These are phyloP conservation scores for Apodemia zela DNA, from an alignment of 2,888 invertebrate species.

Conservation along the genomic window DNA sequence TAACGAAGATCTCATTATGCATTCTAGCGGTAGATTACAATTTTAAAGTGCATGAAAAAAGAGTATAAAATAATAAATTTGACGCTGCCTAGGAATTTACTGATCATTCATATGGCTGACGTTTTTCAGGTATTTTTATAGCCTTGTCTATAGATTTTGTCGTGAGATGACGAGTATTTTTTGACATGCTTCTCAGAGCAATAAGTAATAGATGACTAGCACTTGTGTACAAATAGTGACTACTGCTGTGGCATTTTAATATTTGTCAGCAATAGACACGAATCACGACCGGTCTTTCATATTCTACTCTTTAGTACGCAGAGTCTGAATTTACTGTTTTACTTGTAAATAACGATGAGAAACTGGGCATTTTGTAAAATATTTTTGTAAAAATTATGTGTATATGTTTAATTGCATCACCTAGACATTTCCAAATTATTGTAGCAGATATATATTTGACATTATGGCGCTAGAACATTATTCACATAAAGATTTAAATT, in stretches of 20 bases:
- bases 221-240: background rate
- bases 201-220: background rate
- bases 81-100: too few species aligned
- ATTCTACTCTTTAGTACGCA: background rate
- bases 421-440: conserved; percentile 12
- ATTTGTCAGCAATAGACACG: background rate
- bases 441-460: background rate
- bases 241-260: background rate
- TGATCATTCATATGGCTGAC: too few species aligned
- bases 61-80: too few species aligned
- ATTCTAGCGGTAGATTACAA: too few species aligned
- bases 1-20: too few species aligned
- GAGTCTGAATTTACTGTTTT: conserved; percentile 17
- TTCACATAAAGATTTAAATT: background rate
- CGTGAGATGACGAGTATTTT: too few species aligned
- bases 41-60: too few species aligned
- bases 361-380: conserved; percentile 27
- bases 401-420: conserved; percentile 11
- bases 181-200: too few species aligned
- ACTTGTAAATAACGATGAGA: conserved; percentile 25
- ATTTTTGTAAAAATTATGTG: conserved; percentile 28
- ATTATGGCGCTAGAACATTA: conserved; percentile 11
- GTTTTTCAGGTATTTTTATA: too few species aligned
- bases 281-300: background rate
- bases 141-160: too few species aligned